Evolutionary conservation across 2,888 invertebrate genomes (phyloP).

Genomic region (Spisula solida): DNA sequence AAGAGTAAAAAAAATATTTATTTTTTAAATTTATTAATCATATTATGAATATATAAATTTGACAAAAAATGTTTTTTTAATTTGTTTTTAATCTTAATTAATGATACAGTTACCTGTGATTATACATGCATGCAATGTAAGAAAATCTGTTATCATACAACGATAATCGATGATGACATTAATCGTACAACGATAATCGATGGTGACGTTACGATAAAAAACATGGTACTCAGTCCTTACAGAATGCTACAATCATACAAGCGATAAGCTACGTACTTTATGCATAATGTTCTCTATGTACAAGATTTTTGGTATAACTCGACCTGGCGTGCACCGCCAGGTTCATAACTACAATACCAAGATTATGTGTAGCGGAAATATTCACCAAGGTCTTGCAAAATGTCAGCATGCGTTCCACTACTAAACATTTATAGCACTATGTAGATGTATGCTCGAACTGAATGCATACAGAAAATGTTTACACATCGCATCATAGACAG

Average conservation of each 20-base stretch:
- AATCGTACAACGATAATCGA: neutral
- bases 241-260: neutral
- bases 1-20: no score
- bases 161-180: neutral
- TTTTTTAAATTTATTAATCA: no score
- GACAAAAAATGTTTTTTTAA: no score
- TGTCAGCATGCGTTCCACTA: neutral
- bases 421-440: conserved; percentile 17
- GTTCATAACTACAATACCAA: neutral
- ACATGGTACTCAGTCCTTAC: neutral
- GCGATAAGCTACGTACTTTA: neutral
- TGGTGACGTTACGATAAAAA: neutral
- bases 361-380: neutral
- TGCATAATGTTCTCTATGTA: neutral
- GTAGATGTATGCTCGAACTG: neutral
- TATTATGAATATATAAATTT: no score
- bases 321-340: neutral
- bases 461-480: conserved; percentile 3
- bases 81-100: no score
- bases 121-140: neutral
- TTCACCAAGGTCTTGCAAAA: conserved; percentile 15
- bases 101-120: no score
- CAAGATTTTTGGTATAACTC: neutral
- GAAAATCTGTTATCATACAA: neutral
- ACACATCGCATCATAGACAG: neutral